phyloP scores from a whole-genome alignment of 35 echinoderm and acorn worm genomes.

The Heliocidaris tuberculata region DNA sequence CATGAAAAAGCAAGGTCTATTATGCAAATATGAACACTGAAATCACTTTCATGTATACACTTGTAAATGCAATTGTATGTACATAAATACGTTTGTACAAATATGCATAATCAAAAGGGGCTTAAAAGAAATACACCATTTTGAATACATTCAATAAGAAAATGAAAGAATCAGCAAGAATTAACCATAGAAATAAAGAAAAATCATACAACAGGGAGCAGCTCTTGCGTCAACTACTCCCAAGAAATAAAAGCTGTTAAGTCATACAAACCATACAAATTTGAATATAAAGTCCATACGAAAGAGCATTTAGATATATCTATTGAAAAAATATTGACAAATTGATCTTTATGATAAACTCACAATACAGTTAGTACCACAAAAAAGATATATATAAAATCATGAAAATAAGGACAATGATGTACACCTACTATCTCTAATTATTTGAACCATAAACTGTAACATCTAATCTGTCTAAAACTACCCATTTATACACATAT shows the following conservation, averaged over 20 bases:
- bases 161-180: constrained; percentile 28
- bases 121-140: neutral
- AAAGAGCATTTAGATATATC: constrained; percentile 34
- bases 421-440: neutral
- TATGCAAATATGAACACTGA: neutral
- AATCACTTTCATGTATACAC: neutral
- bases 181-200: neutral
- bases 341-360: neutral
- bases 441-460: neutral
- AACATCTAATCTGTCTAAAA: constrained; percentile 21
- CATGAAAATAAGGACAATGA: constrained; percentile 14
- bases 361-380: constrained; percentile 11
- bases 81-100: constrained; percentile 23
- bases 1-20: neutral
- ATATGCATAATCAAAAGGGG: neutral
- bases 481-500: constrained; percentile 52
- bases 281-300: constrained; percentile 3
- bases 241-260: neutral
- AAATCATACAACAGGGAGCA: neutral
- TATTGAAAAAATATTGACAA: constrained; percentile 27
- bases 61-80: constrained; percentile 2
- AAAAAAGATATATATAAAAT: constrained; percentile 8
- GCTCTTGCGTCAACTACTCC: neutral
- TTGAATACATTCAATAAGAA: constrained; percentile 40
- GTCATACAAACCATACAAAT: neutral